Conservation (phyloP, 2,888 invertebrate species). For the Trilocha varians region DNA sequence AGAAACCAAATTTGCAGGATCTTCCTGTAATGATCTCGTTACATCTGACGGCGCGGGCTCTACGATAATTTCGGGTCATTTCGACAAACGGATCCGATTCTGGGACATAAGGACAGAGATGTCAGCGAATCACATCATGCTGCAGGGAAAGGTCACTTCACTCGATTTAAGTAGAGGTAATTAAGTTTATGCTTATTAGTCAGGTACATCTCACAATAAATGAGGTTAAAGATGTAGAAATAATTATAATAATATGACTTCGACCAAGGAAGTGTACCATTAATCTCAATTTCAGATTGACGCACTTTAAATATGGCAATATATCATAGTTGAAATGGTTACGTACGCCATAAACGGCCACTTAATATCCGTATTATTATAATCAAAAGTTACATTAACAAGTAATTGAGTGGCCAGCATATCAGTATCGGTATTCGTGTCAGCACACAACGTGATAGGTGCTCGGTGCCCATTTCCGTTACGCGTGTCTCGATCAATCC, state of each 20-base stretch:
- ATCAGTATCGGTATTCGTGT: conserved; percentile 61
- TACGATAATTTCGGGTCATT: conserved; percentile 97
- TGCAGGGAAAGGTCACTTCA: conserved; percentile 96
- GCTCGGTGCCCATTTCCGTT: conserved; percentile 64
- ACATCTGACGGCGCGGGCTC: conserved; percentile 90
- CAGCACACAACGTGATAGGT: conserved; percentile 55
- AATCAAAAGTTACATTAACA: conserved; percentile 36
- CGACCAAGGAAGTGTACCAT: conserved; percentile 1
- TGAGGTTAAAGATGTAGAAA: background rate
- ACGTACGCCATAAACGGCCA: conserved; percentile 27
- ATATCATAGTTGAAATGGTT: conserved; percentile 26
- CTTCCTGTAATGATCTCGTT: conserved; percentile 97
- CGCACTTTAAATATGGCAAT: conserved; percentile 10
- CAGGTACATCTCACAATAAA: background rate
- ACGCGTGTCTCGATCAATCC: conserved; percentile 60
- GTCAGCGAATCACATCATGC: conserved; percentile 86
- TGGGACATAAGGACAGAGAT: conserved; percentile 96
- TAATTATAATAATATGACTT: background rate
- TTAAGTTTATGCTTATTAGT: background rate
- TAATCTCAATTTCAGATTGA: conserved; percentile 1
- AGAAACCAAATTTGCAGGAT: conserved; percentile 95
- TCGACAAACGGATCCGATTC: conserved; percentile 96
- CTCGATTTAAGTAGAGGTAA: conserved; percentile 92
- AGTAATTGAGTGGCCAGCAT: conserved; percentile 56
- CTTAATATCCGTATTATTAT: conserved; percentile 36